Conservation (phyloP, 2,888 invertebrate genomes). For the Parelbella ahira region DNA sequence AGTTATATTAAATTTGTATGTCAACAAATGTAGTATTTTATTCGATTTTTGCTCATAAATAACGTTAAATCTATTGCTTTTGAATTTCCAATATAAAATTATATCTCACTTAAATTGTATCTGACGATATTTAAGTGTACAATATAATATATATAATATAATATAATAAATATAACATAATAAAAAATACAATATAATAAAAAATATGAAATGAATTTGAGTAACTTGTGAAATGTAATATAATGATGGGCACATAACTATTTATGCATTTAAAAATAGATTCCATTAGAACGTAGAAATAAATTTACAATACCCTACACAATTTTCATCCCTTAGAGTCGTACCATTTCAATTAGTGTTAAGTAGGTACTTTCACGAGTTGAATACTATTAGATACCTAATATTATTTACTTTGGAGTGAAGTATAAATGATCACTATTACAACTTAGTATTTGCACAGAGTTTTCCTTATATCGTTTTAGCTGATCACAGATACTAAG, state of each 20-base stretch:
- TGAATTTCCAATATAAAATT: too few species aligned
- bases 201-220: slow-evolving; percentile 4
- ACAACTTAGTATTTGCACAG: slow-evolving; percentile 15
- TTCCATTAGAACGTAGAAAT: slow-evolving; percentile 9
- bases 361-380: slow-evolving; percentile 4
- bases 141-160: too few species aligned
- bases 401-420: slow-evolving; percentile 1
- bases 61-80: not conserved
- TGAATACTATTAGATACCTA: not conserved
- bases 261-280: slow-evolving; percentile 2
- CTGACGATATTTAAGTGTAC: too few species aligned
- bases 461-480: slow-evolving; percentile 4
- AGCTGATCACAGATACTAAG: slow-evolving; percentile 10
- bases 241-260: too few species aligned
- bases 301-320: slow-evolving; percentile 1
- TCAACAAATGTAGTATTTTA: too few species aligned
- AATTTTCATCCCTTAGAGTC: slow-evolving; percentile 2
- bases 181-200: not conserved
- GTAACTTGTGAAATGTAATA: slow-evolving; percentile 4
- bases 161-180: not conserved
- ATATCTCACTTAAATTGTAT: too few species aligned
- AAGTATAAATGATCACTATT: slow-evolving; percentile 7
- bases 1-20: too few species aligned
- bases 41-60: slow-evolving; percentile 15
- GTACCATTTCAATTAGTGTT: not conserved